Evolutionary conservation across 2,797 vertebrate genomes (phyloP).

Genomic region (Mormyrus proboscirostris): DNA sequence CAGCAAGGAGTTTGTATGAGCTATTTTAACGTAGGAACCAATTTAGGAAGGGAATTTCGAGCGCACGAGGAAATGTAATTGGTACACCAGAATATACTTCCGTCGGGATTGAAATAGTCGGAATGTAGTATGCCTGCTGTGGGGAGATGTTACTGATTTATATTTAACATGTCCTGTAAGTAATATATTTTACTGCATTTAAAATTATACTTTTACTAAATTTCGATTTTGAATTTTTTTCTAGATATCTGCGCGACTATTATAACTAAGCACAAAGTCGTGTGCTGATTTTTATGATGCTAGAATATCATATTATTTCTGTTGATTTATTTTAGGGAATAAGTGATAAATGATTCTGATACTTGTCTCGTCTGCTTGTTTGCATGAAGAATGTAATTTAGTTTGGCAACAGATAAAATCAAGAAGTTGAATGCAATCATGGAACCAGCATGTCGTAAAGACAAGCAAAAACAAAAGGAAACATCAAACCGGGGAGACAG

Average conservation of each 20-base stretch:
- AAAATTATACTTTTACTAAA: not conserved
- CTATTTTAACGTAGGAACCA: not conserved
- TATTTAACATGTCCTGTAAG: not conserved
- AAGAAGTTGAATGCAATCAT: slow-evolving; percentile 45
- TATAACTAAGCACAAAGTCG: not conserved
- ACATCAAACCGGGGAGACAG: slow-evolving; percentile 75
- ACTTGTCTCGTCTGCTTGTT: not conserved
- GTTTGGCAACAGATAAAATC: not conserved
- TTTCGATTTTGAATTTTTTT: not conserved
- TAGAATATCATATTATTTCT: not conserved
- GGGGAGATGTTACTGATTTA: not conserved
- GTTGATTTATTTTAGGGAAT: not conserved
- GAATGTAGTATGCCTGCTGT: not conserved
- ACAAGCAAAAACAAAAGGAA: slow-evolving; percentile 76
- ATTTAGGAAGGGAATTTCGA: not conserved
- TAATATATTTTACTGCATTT: not conserved
- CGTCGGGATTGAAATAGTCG: not conserved
- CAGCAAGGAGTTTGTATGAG: not conserved
- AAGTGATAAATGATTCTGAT: not conserved
- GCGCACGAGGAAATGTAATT: not conserved
- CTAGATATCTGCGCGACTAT: not conserved
- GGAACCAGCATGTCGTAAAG: slow-evolving; percentile 77
- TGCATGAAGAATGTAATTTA: not conserved
- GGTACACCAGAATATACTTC: not conserved
- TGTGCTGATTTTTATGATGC: not conserved